Conservation (phyloP, 1,140 invertebrate genomes). For the Dolichoris vasculosae region DNA sequence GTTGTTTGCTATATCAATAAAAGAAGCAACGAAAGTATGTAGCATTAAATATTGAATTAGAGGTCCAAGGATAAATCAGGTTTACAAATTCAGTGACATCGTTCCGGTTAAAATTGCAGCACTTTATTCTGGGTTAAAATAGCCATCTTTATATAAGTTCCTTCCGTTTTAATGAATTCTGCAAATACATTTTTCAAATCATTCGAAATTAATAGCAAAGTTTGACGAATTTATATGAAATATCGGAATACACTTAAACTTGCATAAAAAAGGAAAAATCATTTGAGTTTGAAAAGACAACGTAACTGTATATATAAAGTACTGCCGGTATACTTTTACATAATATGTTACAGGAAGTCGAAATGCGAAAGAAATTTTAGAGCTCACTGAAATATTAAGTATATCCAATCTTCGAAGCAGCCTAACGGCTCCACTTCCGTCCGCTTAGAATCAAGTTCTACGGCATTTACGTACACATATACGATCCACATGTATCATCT, state of each 20-base stretch:
- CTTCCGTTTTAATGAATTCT: not conserved
- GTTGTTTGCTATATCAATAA: not conserved
- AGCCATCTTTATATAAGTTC: not conserved
- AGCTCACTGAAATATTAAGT: constrained; percentile 42
- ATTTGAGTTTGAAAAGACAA: not conserved
- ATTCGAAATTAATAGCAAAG: not conserved
- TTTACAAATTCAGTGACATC: not conserved
- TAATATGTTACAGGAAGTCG: constrained; percentile 18
- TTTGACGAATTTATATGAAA: not conserved
- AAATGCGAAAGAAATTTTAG: not conserved
- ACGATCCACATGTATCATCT: not conserved
- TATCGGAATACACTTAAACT: not conserved
- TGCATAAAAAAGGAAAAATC: not conserved
- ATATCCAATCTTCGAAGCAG: constrained; percentile 26
- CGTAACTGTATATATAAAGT: constrained; percentile 20
- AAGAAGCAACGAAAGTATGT: not conserved
- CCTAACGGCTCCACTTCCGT: constrained; percentile 45
- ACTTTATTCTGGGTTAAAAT: not conserved
- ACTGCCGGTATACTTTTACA: constrained; percentile 24
- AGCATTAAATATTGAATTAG: not conserved
- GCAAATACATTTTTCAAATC: not conserved
- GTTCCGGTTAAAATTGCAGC: not conserved
- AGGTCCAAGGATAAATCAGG: not conserved
- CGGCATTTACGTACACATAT: not conserved
- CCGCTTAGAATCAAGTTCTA: not conserved